Evolutionary conservation across 2,888 invertebrate species (phyloP).

Genomic region (Drosophila monieri): DNA sequence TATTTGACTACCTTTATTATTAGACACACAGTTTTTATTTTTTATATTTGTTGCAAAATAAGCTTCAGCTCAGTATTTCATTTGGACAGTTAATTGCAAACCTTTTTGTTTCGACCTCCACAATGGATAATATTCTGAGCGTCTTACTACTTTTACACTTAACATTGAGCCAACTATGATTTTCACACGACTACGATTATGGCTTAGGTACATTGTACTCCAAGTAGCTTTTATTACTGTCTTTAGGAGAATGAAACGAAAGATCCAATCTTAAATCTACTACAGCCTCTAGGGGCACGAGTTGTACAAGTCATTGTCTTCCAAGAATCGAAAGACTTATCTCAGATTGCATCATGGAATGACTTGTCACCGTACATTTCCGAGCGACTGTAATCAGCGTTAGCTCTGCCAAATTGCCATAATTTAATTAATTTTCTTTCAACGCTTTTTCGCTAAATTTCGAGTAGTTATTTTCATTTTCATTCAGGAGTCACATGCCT

Average conservation of each 20-base stretch:
- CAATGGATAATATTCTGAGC: not conserved
- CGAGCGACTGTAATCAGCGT: constrained; percentile 42
- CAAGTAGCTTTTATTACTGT: constrained; percentile 3
- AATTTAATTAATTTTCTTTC: constrained; percentile 57
- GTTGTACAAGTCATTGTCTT: constrained; percentile 10
- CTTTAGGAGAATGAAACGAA: constrained; percentile 27
- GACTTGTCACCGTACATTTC: constrained; percentile 35
- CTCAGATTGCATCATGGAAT: constrained; percentile 25
- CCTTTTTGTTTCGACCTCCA: constrained; percentile 37
- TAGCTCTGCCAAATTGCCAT: constrained; percentile 41
- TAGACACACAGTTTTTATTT: constrained; percentile 38
- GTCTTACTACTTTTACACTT: constrained; percentile 1
- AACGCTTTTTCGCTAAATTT: constrained; percentile 48
- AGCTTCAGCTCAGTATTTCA: constrained; percentile 29
- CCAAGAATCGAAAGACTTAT: constrained; percentile 13
- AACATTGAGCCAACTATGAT: constrained; percentile 23
- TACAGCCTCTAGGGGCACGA: constrained; percentile 28
- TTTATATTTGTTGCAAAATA: constrained; percentile 26
- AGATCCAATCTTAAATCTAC: constrained; percentile 55
- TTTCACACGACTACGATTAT: constrained; percentile 13
- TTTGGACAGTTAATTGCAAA: constrained; percentile 64
- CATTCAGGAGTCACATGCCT: constrained; percentile 64
- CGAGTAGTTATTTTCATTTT: constrained; percentile 57
- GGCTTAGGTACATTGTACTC: constrained; percentile 30
- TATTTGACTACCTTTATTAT: constrained; percentile 36